Evolutionary conservation across 2,113 vertebrate genomes (phyloP), one percentile per base, ranked within the genome.

Genomic region (Cryptomyrus ogoouensis): DNA sequence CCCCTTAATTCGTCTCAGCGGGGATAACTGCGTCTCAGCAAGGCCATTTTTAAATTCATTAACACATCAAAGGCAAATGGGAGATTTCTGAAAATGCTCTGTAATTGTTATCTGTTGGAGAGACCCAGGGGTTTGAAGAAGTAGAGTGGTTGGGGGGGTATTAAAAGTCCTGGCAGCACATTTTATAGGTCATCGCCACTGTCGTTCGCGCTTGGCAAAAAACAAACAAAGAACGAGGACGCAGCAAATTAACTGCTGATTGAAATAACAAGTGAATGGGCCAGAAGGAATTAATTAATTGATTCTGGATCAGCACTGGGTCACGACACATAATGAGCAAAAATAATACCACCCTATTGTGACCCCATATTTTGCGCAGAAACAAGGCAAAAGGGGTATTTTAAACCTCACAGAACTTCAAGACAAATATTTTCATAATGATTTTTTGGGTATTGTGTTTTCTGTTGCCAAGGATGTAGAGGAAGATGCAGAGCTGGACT

Each of bases 31-130:
- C 92, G 91, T 90, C 87, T 89, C 84, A 90, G 90, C 91, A 90
- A 93, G 92, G 92, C 91, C 92, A 92, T 93, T 94, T 94, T 92
- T 93, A 91, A 94, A 93, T 93, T 94, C 93, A 94, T 94, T 93
- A 93, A 94, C 92, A 93, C 92, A 93, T 93, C 92, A 94, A 94
- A 94, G 92, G 77, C 58, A 88, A 91, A 89, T 83, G 89, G 50
- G 90, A 83, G 89, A 89, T 39, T 80, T 7, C 42, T 80, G 90
- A 90, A 93, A 88, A 87, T 49, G 80, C 91, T 91, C 46, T 27
- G 56, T 91, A 70, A 90, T 89, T 93, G 89, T 92, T 94, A 93
- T 95, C 92, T 91, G 90, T 90, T 77, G 56, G 56, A 85, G n/a
- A 74, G 53, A 66, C 62, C 74, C 19, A 44, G 89, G 90, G 85